Base-by-base conservation (phyloP, 1,140 invertebrate genomes). In the Uloborus diversus region DNA sequence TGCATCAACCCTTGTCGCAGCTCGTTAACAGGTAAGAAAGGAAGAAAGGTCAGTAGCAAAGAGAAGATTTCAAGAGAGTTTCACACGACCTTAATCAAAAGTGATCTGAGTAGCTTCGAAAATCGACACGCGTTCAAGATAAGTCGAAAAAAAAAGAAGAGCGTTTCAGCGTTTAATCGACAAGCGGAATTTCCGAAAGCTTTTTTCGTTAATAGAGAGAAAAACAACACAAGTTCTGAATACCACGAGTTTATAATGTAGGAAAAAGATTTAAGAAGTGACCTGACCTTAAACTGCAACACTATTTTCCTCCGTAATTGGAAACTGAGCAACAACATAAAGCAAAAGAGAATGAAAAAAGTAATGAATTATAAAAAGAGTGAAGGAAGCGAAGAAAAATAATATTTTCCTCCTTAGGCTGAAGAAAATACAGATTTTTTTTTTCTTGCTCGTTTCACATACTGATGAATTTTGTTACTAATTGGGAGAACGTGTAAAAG, bases 401-500 rank as follows among this genome's bases (percentile, higher is more conserved):
- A 17, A 35, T 23, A 56, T 56, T 71, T 59, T 65, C 73, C 73
- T 76, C 62, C 23, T 35, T 62, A 75, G 61, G 42, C 42, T 28
- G 49, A 78, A 42, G 14, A 57, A 78, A 65, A 66, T 66, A 56
- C 57, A 57, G 42, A 78, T 65, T 65, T 33, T 11, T 28, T 14
- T 65, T 76, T 76, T 71, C 64, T 62, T 23, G 51, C 27, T 42
- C 32, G 13, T 66, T 56, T 65, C 73, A 66, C 49, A 28, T 53
- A 53, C 73, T 78, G 73, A 78, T 78, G 62, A 78, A 56, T 78
- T 78, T 78, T 65, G 47, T 56, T 78, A 57, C 73, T 78, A 78
- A 78, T 78, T 78, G 73, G 73, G 66, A 65, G 59, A 78, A 78
- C 73, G 73, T 78, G 73, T 78, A 78, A 78, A 78, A 78, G 61